phyloP scores from a whole-genome alignment of 1,140 invertebrate genomes.

The Macrosteles quadrilineatus region DNA sequence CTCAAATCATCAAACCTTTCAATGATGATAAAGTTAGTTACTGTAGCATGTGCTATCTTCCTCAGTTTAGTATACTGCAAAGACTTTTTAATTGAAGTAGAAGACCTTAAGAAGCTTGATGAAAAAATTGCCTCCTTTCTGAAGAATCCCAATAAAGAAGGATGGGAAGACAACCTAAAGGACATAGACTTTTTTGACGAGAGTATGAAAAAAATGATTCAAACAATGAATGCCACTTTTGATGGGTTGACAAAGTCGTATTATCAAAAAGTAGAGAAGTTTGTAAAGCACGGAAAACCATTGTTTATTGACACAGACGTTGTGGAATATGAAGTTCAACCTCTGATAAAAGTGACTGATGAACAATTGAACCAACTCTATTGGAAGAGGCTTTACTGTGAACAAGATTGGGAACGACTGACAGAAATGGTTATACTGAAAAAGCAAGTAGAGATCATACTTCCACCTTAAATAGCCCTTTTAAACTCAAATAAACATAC shows the following conservation, averaged over 20 bases:
- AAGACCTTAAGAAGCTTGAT: slow-evolving; percentile 8
- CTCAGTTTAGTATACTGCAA: background rate
- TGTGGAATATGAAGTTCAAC: background rate
- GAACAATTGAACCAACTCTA: background rate
- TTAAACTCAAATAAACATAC: too few relatives aligned
- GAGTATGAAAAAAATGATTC: background rate
- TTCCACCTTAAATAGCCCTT: background rate
- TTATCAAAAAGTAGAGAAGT: background rate
- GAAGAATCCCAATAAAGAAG: slow-evolving; percentile 5
- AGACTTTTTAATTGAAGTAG: background rate
- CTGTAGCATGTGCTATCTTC: too few relatives aligned
- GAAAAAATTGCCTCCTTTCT: background rate
- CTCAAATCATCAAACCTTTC: too few relatives aligned
- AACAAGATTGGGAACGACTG: background rate
- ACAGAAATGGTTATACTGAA: background rate
- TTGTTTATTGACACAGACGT: background rate
- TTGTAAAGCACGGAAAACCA: background rate
- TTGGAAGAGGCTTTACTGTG: background rate
- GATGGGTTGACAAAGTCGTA: background rate
- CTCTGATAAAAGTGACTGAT: background rate
- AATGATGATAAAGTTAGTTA: too few relatives aligned
- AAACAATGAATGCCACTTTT: background rate
- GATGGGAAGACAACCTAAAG: background rate
- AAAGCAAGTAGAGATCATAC: slow-evolving; percentile 1
- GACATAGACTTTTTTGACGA: slow-evolving; percentile 1